A percentile compares a stretch with the other conserved stretches of the same genome.
phyloP scores from a whole-genome alignment of 1,140 invertebrate species.

The Hirudo medicinalis region DNA sequence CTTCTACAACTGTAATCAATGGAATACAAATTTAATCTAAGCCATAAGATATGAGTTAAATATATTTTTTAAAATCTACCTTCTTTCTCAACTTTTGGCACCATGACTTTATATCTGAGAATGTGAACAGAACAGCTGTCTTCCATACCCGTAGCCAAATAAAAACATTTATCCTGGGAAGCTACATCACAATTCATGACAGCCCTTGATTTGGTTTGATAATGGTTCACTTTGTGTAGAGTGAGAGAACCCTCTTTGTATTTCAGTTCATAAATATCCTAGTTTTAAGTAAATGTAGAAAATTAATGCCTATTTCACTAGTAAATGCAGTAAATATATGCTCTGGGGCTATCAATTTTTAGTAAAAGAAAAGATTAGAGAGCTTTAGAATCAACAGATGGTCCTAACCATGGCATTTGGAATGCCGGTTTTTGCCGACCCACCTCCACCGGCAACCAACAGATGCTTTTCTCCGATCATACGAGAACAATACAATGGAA shows the following conservation, averaged over 20 bases:
- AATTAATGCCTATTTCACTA: not conserved
- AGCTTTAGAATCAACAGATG: not conserved
- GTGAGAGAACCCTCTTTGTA: conserved; percentile 64
- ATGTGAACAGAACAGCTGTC: conserved; percentile 76
- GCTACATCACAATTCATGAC: conserved; percentile 70
- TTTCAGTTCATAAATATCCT: conserved; percentile 82
- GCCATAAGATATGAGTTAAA: not conserved
- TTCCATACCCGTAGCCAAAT: conserved; percentile 76
- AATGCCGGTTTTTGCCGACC: conserved; percentile 83
- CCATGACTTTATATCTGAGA: conserved; percentile 56
- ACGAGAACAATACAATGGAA: conserved; percentile 77
- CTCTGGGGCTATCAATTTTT: not conserved
- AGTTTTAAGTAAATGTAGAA: conserved; percentile 1
- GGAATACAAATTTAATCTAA: conserved; percentile 14
- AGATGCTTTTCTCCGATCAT: conserved; percentile 80
- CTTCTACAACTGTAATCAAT: conserved; percentile 23
- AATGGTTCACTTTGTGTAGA: conserved; percentile 68
- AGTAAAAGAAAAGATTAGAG: not conserved
- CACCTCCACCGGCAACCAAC: conserved; percentile 84
- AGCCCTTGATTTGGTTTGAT: conserved; percentile 72
- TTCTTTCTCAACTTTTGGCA: conserved; percentile 29
- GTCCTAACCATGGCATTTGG: conserved; percentile 71
- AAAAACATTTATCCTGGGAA: conserved; percentile 55
- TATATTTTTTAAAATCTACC: conserved; percentile 10
- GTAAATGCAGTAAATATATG: not conserved